Percentiles rank a stretch among this genome's conserved stretches.
phyloP scores from a whole-genome alignment of 2,888 invertebrate species.

The Tinea trinotella region DNA sequence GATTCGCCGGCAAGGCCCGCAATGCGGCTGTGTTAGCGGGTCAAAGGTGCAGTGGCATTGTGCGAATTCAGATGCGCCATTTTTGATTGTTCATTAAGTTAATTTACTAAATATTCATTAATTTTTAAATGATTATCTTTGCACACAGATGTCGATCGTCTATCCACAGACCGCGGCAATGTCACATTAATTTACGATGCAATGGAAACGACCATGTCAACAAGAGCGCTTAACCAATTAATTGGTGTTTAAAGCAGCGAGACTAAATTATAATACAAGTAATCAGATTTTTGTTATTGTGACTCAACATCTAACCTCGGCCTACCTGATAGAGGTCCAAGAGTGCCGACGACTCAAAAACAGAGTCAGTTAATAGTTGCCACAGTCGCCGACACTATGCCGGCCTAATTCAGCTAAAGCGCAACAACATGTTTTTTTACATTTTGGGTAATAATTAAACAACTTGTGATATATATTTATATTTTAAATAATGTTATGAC shows the following conservation, averaged over 20 bases:
- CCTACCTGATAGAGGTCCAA: too few species aligned
- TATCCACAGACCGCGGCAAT: neutral
- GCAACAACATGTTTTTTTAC: too few species aligned
- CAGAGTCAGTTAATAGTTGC: too few species aligned
- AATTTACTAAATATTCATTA: neutral
- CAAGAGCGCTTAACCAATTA: neutral
- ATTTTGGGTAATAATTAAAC: too few species aligned
- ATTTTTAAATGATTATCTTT: neutral
- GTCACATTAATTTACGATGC: neutral
- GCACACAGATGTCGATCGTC: neutral
- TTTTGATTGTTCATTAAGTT: conserved; percentile 6
- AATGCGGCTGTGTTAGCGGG: conserved; percentile 47
- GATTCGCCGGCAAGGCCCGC: conserved; percentile 47
- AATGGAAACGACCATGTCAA: neutral
- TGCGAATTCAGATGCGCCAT: conserved; percentile 32
- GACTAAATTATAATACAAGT: neutral
- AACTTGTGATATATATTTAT: too few species aligned
- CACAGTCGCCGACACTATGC: too few species aligned
- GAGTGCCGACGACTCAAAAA: too few species aligned
- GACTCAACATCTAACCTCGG: too few species aligned
- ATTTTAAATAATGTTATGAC: too few species aligned
- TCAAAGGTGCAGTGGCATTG: conserved; percentile 52
- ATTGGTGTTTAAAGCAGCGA: neutral
- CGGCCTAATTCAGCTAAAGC: too few species aligned
- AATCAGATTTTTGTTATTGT: too few species aligned